Conservation (phyloP, 2,113 vertebrate species). For the Dolichotis patagonum region DNA sequence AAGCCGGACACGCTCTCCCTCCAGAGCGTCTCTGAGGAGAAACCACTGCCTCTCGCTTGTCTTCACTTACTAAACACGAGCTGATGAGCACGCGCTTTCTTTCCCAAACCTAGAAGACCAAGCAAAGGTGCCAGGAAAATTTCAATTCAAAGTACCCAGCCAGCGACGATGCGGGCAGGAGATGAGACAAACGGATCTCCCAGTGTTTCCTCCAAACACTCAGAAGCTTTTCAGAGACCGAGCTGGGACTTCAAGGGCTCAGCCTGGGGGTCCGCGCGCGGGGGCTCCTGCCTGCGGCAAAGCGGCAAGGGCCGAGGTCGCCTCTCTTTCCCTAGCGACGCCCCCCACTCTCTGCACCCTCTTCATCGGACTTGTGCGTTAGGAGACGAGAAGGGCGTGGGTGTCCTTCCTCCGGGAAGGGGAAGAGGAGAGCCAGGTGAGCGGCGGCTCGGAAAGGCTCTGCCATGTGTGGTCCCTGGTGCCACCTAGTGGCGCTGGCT, state of each 20-base stretch:
- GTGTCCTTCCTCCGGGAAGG: neutral
- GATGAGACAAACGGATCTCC: accelerated
- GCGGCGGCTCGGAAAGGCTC: accelerated
- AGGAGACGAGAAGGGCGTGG: neutral
- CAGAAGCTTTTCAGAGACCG: accelerated
- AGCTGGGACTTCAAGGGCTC: accelerated
- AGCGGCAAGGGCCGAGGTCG: neutral
- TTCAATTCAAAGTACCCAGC: accelerated
- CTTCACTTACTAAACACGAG: neutral
- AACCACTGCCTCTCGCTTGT: neutral
- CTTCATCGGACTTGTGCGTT: accelerated
- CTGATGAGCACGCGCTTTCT: accelerated
- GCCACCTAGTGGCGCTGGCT: neutral
- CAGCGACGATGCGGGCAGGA: accelerated
- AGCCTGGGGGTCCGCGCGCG: accelerated
- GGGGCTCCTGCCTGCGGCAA: neutral
- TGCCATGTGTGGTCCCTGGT: neutral
- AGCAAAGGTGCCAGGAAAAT: neutral
- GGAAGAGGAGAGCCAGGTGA: neutral
- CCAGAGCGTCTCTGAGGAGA: neutral
- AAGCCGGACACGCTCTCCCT: accelerated
- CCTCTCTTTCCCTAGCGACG: neutral
- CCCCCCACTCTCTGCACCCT: neutral
- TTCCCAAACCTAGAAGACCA: neutral
- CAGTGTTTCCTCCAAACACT: neutral